phyloP scores from a whole-genome alignment of 2,113 vertebrate species.

The Raja brachyura region DNA sequence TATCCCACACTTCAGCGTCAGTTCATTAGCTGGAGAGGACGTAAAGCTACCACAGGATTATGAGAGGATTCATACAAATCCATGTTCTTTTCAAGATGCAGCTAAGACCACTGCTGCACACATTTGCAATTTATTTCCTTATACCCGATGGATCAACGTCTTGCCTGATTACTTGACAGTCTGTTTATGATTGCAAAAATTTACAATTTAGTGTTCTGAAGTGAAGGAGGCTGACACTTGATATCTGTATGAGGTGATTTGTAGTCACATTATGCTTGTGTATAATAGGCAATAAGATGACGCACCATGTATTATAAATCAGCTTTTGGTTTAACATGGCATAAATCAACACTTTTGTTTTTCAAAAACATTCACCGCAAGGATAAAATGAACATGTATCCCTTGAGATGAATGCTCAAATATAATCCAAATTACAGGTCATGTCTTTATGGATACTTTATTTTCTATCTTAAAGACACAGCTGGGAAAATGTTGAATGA shows the following conservation, averaged over 20 bases:
- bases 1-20: neutral
- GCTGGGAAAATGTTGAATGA: neutral
- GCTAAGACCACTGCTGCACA: neutral
- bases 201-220: neutral
- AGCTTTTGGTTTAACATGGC: neutral
- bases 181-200: slow-evolving; percentile 19
- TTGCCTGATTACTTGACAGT: neutral
- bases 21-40: neutral
- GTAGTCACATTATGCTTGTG: neutral
- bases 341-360: neutral
- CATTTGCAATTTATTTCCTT: neutral
- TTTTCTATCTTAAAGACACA: neutral
- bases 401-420: neutral
- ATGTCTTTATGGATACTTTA: neutral
- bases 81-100: neutral
- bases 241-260: neutral
- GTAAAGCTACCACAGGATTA: neutral
- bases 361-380: neutral
- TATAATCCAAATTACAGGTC: slow-evolving; percentile 3
- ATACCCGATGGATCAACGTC: neutral
- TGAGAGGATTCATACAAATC: neutral
- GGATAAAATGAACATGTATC: neutral
- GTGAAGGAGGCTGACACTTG: neutral
- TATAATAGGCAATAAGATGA: slow-evolving; percentile 22
- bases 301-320: neutral